phyloP scores from a whole-genome alignment of 2,797 vertebrate species.

The Linurgus olivaceus region DNA sequence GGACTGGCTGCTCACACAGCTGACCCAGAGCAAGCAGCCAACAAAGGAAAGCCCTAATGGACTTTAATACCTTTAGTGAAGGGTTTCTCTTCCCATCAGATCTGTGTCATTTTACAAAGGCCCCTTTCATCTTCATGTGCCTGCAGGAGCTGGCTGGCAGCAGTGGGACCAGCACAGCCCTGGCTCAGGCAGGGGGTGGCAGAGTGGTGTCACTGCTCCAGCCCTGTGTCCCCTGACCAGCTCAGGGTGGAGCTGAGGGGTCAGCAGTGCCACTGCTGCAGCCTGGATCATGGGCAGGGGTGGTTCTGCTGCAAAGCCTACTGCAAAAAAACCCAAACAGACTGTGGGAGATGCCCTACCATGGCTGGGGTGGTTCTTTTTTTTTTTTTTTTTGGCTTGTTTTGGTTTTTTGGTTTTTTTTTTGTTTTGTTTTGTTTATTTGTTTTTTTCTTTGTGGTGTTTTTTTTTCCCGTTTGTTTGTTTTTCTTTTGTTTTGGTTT shows the following conservation, averaged over 20 bases:
- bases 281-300: neutral
- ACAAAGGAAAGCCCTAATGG: neutral
- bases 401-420: neutral
- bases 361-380: accelerated
- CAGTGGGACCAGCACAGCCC: neutral
- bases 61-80: neutral
- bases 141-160: neutral
- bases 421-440: neutral
- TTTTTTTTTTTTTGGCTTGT: neutral
- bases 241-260: accelerated
- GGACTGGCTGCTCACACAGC: neutral
- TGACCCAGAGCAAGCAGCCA: neutral
- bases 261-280: neutral
- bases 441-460: too few relatives aligned
- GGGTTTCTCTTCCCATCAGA: neutral
- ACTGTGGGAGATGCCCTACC: neutral
- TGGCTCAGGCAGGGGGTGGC: neutral
- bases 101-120: neutral
- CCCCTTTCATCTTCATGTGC: neutral
- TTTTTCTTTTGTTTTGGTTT: neutral
- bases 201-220: neutral
- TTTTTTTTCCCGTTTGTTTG: too few relatives aligned
- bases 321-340: neutral
- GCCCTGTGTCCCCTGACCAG: accelerated
- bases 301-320: neutral